Evolutionary conservation across 2,888 invertebrate species (phyloP).

Genomic region (Drosophila buzzatii): DNA sequence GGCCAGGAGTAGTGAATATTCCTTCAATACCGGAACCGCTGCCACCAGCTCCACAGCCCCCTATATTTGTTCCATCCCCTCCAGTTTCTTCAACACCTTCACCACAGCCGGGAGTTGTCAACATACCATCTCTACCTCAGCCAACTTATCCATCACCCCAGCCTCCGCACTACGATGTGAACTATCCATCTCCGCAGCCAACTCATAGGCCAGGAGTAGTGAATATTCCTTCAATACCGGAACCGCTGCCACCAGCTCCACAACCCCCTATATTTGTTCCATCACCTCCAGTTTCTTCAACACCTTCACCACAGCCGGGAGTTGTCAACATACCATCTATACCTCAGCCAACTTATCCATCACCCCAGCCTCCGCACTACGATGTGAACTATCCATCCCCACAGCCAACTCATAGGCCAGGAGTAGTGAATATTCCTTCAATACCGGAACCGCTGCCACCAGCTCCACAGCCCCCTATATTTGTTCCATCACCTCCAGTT

Average conservation of each 20-base stretch:
- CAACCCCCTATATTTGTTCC: slow-evolving; percentile 16
- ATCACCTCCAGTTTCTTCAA: slow-evolving; percentile 5
- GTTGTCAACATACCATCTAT: slow-evolving; percentile 33
- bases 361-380: slow-evolving; percentile 18
- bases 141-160: slow-evolving; percentile 14
- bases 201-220: slow-evolving; percentile 28
- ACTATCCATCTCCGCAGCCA: slow-evolving; percentile 29
- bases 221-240: slow-evolving; percentile 40
- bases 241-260: slow-evolving; percentile 14
- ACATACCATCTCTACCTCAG: slow-evolving; percentile 34
- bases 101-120: slow-evolving; percentile 33
- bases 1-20: slow-evolving; percentile 44
- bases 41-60: slow-evolving; percentile 23
- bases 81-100: slow-evolving; percentile 2
- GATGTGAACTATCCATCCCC: slow-evolving; percentile 54
- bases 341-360: slow-evolving; percentile 29
- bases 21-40: slow-evolving; percentile 24
- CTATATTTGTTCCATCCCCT: slow-evolving; percentile 16
- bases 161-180: slow-evolving; percentile 15
- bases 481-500: slow-evolving; percentile 9
- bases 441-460: slow-evolving; percentile 13
- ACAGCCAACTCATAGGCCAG: slow-evolving; percentile 19
- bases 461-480: slow-evolving; percentile 27
- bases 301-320: slow-evolving; percentile 26
- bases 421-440: slow-evolving; percentile 44